Percentiles rank a stretch among this genome's conserved stretches.
Conservation (phyloP, 2,888 invertebrate genomes). For the Chymomyza fuscimana region DNA sequence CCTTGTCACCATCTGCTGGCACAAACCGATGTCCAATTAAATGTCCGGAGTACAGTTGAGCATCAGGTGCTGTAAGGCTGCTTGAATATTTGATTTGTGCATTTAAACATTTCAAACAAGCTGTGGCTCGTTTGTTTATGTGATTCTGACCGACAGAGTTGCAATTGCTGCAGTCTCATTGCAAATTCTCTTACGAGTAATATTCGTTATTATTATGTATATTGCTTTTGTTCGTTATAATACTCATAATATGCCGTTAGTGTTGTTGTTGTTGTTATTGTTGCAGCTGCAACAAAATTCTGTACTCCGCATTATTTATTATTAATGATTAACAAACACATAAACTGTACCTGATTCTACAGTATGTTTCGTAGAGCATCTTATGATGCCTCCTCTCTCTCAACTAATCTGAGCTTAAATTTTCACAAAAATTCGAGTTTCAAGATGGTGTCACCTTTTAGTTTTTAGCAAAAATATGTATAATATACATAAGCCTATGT, state of each 20-base stretch:
- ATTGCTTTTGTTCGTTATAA: constrained; percentile 47
- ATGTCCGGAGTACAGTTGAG: constrained; percentile 40
- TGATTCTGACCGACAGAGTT: background rate
- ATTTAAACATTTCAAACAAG: constrained; percentile 69
- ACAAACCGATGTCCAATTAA: constrained; percentile 61
- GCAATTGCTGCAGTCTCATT: constrained; percentile 37
- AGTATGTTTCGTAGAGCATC: constrained; percentile 16
- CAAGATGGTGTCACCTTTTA: background rate
- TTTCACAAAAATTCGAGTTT: constrained; percentile 23
- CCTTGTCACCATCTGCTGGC: background rate
- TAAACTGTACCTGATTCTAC: constrained; percentile 26
- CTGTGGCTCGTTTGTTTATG: constrained; percentile 35
- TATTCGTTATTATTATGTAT: constrained; percentile 71
- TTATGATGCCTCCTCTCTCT: background rate
- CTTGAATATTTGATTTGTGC: constrained; percentile 73
- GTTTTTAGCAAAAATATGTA: background rate
- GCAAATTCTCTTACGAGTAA: constrained; percentile 70
- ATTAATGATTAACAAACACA: constrained; percentile 69
- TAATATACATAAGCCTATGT: background rate
- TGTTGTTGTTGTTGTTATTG: constrained; percentile 18
- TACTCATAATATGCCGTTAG: background rate
- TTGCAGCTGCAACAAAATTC: constrained; percentile 52
- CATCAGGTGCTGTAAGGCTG: constrained; percentile 63
- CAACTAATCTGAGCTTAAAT: constrained; percentile 58
- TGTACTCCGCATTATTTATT: constrained; percentile 67